Percentiles rank a stretch among this genome's conserved stretches.
Conservation (phyloP, 2,797 vertebrate species). For the Hypotaenidia okinawae region DNA sequence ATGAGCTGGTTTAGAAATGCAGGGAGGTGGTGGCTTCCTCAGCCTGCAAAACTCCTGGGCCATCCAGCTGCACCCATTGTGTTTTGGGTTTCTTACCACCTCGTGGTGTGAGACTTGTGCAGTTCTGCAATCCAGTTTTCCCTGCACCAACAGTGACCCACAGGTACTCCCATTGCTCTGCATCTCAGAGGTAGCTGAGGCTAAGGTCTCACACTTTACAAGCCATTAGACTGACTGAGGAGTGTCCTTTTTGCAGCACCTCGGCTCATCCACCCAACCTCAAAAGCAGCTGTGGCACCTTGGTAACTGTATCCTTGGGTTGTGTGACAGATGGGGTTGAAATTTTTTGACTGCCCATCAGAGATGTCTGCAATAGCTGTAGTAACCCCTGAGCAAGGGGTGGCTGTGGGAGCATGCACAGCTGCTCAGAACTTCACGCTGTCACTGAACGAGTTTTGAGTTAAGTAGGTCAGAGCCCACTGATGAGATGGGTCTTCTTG, state of each 20-base stretch:
- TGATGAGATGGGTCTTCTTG: not conserved
- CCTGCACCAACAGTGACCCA: accelerated
- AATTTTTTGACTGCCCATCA: not conserved
- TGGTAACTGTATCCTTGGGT: not conserved
- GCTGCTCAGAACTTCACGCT: not conserved
- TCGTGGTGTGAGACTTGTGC: accelerated
- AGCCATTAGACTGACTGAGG: not conserved
- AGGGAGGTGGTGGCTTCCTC: not conserved
- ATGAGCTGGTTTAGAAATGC: not conserved
- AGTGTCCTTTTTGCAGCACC: not conserved
- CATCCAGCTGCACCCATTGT: accelerated
- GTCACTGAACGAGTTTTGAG: not conserved
- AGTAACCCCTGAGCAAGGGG: not conserved
- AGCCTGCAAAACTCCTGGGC: not conserved
- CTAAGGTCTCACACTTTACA: not conserved
- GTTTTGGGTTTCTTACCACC: not conserved
- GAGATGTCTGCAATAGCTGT: not conserved
- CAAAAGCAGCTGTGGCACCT: not conserved
- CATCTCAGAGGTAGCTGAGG: not conserved
- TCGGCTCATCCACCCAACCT: not conserved
- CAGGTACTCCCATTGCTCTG: not conserved
- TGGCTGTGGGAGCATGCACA: not conserved
- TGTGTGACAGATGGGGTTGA: not conserved
- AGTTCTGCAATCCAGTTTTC: not conserved
- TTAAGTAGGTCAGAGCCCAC: not conserved